Conservation (phyloP, 2,113 vertebrate species). For the Nettapus auritus region DNA sequence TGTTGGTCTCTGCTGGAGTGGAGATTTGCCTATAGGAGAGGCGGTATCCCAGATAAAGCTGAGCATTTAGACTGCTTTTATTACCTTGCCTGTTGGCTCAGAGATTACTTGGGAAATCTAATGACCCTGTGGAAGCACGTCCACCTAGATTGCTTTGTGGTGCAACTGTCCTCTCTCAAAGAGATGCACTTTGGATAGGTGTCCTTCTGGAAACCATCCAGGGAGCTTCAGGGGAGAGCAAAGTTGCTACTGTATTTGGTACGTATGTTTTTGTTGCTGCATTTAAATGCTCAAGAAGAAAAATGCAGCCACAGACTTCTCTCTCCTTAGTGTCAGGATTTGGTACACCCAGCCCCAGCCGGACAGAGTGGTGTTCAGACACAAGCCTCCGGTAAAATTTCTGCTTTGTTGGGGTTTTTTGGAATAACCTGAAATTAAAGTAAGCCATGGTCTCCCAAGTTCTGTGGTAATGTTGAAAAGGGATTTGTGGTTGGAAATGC, state of each 20-base stretch:
- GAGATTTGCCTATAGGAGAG: not conserved
- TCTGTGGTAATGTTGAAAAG: not conserved
- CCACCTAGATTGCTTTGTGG: not conserved
- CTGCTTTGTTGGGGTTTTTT: not conserved
- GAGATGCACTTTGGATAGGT: not conserved
- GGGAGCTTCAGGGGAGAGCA: not conserved
- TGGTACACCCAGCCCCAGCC: not conserved
- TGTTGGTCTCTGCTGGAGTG: fast-evolving
- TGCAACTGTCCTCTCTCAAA: not conserved
- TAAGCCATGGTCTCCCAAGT: not conserved
- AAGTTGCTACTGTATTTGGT: not conserved
- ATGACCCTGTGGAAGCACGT: not conserved
- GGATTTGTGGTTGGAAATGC: not conserved
- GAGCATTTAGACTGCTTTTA: not conserved
- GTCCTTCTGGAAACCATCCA: fast-evolving
- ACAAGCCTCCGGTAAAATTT: not conserved
- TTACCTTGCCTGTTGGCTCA: not conserved
- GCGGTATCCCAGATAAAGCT: not conserved
- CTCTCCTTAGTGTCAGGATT: not conserved
- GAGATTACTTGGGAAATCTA: not conserved
- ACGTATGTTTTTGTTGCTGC: not conserved
- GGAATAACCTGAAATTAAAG: not conserved
- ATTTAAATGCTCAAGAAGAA: not conserved
- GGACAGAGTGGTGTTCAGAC: not conserved
- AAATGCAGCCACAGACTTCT: not conserved